Evolutionary conservation across 2,797 vertebrate species (phyloP), one percentile per base, ranked within the genome.

Genomic region (Phataginus tricuspis): DNA sequence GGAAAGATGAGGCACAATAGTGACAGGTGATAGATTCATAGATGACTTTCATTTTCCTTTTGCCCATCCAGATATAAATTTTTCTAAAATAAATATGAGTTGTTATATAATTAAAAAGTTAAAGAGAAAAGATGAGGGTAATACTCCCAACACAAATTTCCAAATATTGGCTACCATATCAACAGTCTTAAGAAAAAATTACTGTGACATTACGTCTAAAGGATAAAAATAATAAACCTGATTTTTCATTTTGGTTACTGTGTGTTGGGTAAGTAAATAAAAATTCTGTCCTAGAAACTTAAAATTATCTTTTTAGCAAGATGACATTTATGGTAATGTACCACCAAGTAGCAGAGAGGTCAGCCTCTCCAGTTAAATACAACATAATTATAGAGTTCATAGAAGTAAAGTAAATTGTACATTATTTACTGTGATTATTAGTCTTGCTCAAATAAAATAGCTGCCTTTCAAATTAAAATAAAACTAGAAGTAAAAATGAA

Each of bases 401-500:
- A 79, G 74, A 96, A 64, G 34, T 71, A 86, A 79, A 93, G 59
- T 7, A 74, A 79, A 74, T 94, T 80, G 64, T 42, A 85, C 79
- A 66, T 34, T 34, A 68, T 92, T 86, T 71, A 71, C 90, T 92
- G 51, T 84, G 57, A 80, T 89, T 74, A 68, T 51, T 86, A 64
- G 25, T 85, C 82, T 83, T 82, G 64, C 64, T 80, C 49, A 87
- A 91, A 89, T 53, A 95, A 91, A 97, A 92, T 64, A 15, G n/a
- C 66, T 31, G 34, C 66, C 95, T 91, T 96, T 61, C 86, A 97
- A 96, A 90, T 68, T 88, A 61, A 96, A 86, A 66, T 72, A 49
- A 96, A 78, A 82, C 53, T 69, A 51, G 34, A 86, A 86, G 59
- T 91, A 83, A 66, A 97, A 90, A 90, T 71, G n/a, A 94, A 91